Percentiles rank a stretch among this genome's conserved stretches.
phyloP scores from a whole-genome alignment of 2,888 invertebrate genomes.

The Ditula angustiorana region DNA sequence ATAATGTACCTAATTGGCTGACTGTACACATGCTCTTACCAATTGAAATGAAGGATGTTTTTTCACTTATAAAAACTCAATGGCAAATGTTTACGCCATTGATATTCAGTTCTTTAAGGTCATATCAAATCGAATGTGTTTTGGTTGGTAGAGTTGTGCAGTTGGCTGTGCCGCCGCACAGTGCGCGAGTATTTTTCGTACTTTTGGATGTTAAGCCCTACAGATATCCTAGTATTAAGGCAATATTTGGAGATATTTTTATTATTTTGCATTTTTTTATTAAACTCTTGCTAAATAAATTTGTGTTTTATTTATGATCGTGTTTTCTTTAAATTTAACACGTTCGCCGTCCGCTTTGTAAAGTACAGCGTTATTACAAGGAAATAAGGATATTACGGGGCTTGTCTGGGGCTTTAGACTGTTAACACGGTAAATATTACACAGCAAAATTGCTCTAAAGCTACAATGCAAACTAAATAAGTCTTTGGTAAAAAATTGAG shows the following conservation, averaged over 20 bases:
- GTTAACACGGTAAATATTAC: no score
- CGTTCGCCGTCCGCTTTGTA: neutral
- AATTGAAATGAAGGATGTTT: slow-evolving; percentile 13
- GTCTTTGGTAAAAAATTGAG: no score
- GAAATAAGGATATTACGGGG: no score
- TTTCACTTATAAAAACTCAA: neutral
- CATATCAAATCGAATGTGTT: neutral
- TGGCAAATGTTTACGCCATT: neutral
- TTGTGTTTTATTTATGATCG: slow-evolving; percentile 53
- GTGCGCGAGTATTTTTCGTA: slow-evolving; percentile 73
- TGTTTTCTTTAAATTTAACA: neutral
- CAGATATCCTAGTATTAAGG: slow-evolving; percentile 79
- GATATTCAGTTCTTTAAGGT: neutral
- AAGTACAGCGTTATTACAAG: no score
- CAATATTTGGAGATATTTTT: slow-evolving; percentile 84
- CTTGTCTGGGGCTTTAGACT: no score
- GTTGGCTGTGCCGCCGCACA: slow-evolving; percentile 38
- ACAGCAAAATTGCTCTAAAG: no score
- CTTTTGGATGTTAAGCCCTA: slow-evolving; percentile 74
- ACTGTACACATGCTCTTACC: slow-evolving; percentile 6
- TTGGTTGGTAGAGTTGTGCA: slow-evolving; percentile 19
- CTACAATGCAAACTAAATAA: no score
- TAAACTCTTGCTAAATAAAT: slow-evolving; percentile 82
- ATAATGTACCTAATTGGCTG: slow-evolving; percentile 31
- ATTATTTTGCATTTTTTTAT: slow-evolving; percentile 85